A percentile compares a stretch with the other conserved stretches of the same genome.
phyloP scores from a whole-genome alignment of 2,888 invertebrate genomes.

The Drosophila flavopinicola region DNA sequence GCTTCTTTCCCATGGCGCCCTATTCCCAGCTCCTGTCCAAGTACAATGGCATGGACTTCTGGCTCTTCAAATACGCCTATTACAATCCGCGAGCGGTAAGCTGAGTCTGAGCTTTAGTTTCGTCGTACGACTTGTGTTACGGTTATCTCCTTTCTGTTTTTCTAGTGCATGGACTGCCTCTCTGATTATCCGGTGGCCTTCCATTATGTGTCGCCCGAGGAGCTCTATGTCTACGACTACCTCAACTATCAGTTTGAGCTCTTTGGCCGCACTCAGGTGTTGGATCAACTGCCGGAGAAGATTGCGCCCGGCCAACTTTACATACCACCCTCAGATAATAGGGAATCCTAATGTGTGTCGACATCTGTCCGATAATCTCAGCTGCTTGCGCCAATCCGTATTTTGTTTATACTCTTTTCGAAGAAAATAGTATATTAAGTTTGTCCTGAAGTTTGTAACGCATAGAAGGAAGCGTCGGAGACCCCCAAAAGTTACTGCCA shows the following conservation, averaged over 20 bases:
- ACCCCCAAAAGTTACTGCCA: too few species aligned
- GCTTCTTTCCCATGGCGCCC: constrained; percentile 97
- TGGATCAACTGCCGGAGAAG: constrained; percentile 54
- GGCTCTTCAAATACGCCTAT: constrained; percentile 95
- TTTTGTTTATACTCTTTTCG: neutral
- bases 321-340: constrained; percentile 61
- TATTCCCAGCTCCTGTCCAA: constrained; percentile 95
- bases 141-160: too few species aligned
- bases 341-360: neutral
- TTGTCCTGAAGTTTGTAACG: too few species aligned
- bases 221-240: constrained; percentile 64
- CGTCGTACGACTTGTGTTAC: neutral
- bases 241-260: constrained; percentile 54
- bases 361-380: neutral
- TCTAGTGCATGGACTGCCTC: constrained; percentile 88
- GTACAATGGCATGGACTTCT: constrained; percentile 90
- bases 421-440: too few species aligned
- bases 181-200: constrained; percentile 97
- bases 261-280: constrained; percentile 20
- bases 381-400: neutral
- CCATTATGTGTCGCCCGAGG: constrained; percentile 90
- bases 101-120: neutral
- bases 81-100: constrained; percentile 90
- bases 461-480: too few species aligned
- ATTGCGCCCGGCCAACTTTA: constrained; percentile 47